Evolutionary conservation across 2,797 vertebrate genomes (phyloP).

Genomic region (Loris lydekkerianus): DNA sequence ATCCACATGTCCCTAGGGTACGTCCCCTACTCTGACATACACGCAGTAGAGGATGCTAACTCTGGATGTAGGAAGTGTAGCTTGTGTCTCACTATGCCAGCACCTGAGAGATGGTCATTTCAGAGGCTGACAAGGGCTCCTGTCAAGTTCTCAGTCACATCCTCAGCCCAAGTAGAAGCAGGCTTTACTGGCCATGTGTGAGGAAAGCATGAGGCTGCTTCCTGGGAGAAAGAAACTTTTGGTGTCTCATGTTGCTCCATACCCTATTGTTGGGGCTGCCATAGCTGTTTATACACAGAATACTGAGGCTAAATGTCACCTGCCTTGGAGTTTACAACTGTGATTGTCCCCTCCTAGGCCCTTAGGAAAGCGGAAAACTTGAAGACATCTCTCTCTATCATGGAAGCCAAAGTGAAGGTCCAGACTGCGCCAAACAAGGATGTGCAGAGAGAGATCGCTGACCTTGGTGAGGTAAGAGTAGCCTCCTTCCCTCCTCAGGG

Average conservation of each 20-base stretch:
- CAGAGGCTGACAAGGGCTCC: background rate
- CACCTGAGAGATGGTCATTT: background rate
- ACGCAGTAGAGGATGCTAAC: too few species aligned
- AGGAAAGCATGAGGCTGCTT: background rate
- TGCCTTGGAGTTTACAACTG: background rate
- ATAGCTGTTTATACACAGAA: background rate
- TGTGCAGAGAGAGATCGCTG: conserved; percentile 95
- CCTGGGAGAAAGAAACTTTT: background rate
- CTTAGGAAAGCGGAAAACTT: conserved; percentile 95
- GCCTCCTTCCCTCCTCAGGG: background rate
- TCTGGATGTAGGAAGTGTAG: background rate
- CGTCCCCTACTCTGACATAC: background rate
- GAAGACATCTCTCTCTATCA: conserved; percentile 88
- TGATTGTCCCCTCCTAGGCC: conserved; percentile 89
- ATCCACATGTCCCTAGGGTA: background rate
- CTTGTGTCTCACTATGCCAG: background rate
- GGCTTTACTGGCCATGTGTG: background rate
- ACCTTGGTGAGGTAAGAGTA: conserved; percentile 94
- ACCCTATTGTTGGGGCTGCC: background rate
- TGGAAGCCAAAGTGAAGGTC: conserved; percentile 94
- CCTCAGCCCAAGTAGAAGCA: background rate
- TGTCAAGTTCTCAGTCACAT: background rate
- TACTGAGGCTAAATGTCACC: background rate
- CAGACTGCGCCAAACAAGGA: conserved; percentile 97
- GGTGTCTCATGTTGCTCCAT: background rate